Percentiles rank a stretch among this genome's conserved stretches.
These are phyloP conservation scores for Homarus gammarus DNA, from an alignment of 2,888 invertebrate species.

Conservation along the genomic window DNA sequence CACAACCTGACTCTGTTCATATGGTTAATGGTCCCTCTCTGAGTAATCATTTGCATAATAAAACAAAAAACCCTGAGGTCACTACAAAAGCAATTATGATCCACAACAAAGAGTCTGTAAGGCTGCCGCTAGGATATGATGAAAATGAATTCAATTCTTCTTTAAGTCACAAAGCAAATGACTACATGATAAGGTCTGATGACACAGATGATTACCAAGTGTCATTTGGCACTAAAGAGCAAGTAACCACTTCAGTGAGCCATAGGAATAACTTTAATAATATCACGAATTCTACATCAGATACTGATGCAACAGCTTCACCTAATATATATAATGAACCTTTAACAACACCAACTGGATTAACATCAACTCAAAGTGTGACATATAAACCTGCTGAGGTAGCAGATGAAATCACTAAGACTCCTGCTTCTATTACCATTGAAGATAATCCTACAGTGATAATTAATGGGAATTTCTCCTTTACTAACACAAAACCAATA, in stretches of 20 bases:
- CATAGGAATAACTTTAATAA: no score
- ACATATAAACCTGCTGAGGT: not conserved
- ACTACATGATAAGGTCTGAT: not conserved
- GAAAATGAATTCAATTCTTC: not conserved
- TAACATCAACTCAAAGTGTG: not conserved
- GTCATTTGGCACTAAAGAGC: not conserved
- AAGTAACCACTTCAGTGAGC: not conserved
- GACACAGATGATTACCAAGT: not conserved
- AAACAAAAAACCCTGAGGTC: not conserved
- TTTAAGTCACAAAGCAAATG: not conserved
- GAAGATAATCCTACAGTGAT: not conserved
- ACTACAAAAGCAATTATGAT: not conserved
- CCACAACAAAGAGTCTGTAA: not conserved
- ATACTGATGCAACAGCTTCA: not conserved
- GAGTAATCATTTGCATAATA: not conserved
- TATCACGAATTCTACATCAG: not conserved
- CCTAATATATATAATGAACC: not conserved
- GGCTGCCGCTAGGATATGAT: not conserved
- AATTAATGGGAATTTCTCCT: not conserved
- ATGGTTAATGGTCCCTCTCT: constrained; percentile 11
- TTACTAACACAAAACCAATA: not conserved
- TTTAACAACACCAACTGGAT: not conserved
- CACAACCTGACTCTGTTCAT: constrained; percentile 6
- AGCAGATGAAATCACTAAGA: not conserved
- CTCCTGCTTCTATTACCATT: not conserved